Evolutionary conservation across 2,888 invertebrate species (phyloP).

Genomic region (Pelosia muscerda): DNA sequence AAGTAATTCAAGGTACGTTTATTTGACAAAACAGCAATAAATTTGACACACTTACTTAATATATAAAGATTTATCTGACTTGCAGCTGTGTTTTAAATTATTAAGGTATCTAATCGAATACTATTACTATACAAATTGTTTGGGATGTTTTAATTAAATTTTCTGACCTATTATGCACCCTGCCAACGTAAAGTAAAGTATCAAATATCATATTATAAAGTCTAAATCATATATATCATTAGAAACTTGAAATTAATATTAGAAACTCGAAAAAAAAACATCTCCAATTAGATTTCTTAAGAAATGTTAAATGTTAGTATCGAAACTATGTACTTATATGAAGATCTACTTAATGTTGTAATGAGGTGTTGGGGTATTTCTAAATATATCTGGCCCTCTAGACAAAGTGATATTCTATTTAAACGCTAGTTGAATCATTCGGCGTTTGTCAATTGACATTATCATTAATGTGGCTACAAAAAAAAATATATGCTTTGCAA

Average conservation of each 20-base stretch:
- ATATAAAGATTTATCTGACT: neutral
- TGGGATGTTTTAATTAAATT: neutral
- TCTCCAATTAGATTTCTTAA: neutral
- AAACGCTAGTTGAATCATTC: too few relatives aligned
- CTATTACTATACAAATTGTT: neutral
- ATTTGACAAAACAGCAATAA: neutral
- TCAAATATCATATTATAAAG: neutral
- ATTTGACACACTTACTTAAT: neutral
- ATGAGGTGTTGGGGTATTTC: conserved; percentile 43
- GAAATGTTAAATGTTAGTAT: neutral
- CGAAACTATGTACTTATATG: conserved; percentile 13
- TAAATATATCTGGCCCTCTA: conserved; percentile 12
- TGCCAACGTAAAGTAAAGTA: neutral
- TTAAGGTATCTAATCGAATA: neutral
- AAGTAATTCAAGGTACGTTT: neutral
- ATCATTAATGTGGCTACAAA: too few relatives aligned
- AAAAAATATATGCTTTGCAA: too few relatives aligned
- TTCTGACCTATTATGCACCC: neutral
- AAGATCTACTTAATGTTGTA: neutral
- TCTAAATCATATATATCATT: neutral
- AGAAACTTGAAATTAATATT: neutral
- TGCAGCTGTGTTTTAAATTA: neutral
- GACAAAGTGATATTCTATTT: too few relatives aligned
- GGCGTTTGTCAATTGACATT: too few relatives aligned
- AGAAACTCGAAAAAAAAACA: neutral